phyloP scores from a whole-genome alignment of 2,797 vertebrate genomes.

The Phrynocephalus forsythii region DNA sequence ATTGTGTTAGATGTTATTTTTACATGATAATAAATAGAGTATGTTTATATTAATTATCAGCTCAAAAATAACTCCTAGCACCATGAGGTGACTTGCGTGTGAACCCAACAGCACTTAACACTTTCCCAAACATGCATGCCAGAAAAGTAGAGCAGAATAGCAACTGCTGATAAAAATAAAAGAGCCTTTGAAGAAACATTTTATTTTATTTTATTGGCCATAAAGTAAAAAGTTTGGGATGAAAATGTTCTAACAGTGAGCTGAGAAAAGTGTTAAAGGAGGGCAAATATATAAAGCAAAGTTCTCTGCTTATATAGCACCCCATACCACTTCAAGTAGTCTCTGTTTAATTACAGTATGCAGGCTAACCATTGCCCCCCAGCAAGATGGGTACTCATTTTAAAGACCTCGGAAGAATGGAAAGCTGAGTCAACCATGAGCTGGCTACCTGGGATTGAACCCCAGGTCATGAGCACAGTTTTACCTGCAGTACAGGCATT shows the following conservation, averaged over 20 bases:
- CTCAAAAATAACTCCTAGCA: conserved; percentile 33
- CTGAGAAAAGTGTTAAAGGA: conserved; percentile 16
- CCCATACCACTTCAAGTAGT: no score
- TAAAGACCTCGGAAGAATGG: no score
- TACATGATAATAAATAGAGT: conserved; percentile 28
- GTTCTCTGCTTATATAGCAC: no score
- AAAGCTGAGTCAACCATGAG: no score
- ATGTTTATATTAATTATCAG: conserved; percentile 24
- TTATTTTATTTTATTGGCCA: conserved; percentile 42
- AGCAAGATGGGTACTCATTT: no score
- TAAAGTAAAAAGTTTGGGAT: conserved; percentile 14
- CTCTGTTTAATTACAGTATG: no score
- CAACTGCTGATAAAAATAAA: conserved; percentile 23
- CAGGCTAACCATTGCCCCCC: no score
- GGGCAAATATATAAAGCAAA: not conserved
- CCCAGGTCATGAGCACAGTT: no score
- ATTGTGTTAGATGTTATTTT: conserved; percentile 24
- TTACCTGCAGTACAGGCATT: no score
- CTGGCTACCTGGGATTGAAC: no score
- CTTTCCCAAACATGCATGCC: not conserved
- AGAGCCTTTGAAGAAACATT: conserved; percentile 34
- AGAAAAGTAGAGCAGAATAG: conserved; percentile 47
- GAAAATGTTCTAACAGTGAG: not conserved
- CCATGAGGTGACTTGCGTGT: not conserved
- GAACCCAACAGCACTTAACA: not conserved